These are phyloP conservation scores for Ectropis grisescens DNA, from an alignment of 1,140 invertebrate genomes.

Conservation along the genomic window DNA sequence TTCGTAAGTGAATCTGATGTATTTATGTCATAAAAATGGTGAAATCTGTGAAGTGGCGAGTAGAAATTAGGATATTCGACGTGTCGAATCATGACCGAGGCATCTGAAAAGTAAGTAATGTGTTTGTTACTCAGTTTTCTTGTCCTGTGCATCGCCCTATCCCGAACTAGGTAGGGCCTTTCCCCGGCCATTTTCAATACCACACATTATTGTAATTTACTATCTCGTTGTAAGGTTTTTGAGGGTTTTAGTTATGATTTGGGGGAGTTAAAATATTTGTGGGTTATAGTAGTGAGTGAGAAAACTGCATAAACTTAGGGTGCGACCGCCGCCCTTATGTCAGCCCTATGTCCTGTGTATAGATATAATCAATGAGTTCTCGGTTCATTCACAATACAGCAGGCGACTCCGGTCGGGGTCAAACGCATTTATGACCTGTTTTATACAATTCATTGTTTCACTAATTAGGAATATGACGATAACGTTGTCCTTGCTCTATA, in stretches of 20 bases:
- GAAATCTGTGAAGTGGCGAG: slow-evolving; percentile 77
- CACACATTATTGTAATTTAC: background rate
- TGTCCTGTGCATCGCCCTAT: slow-evolving; percentile 41
- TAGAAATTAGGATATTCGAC: slow-evolving; percentile 78
- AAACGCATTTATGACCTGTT: too few species aligned
- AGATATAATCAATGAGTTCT: slow-evolving; percentile 58
- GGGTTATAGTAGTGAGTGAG: too few species aligned
- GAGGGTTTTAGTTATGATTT: too few species aligned
- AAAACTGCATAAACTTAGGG: slow-evolving; percentile 19
- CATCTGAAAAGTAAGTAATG: slow-evolving; percentile 79
- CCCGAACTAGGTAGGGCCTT: slow-evolving; percentile 53
- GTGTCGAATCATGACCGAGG: slow-evolving; percentile 81
- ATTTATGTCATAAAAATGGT: slow-evolving; percentile 79
- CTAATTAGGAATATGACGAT: too few species aligned
- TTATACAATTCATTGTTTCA: too few species aligned
- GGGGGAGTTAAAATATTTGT: slow-evolving; percentile 6
- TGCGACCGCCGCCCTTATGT: slow-evolving; percentile 58
- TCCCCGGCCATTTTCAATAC: slow-evolving; percentile 56
- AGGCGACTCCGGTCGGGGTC: too few species aligned
- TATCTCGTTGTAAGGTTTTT: too few species aligned
- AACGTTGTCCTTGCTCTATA: too few species aligned
- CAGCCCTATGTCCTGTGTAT: slow-evolving; percentile 39
- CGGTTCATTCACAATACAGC: slow-evolving; percentile 66
- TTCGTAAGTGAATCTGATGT: slow-evolving; percentile 72
- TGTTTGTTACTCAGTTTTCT: slow-evolving; percentile 33